Base-by-base conservation (phyloP, 35 echinoderm and acorn worm species). In the Chiridota heheva region DNA sequence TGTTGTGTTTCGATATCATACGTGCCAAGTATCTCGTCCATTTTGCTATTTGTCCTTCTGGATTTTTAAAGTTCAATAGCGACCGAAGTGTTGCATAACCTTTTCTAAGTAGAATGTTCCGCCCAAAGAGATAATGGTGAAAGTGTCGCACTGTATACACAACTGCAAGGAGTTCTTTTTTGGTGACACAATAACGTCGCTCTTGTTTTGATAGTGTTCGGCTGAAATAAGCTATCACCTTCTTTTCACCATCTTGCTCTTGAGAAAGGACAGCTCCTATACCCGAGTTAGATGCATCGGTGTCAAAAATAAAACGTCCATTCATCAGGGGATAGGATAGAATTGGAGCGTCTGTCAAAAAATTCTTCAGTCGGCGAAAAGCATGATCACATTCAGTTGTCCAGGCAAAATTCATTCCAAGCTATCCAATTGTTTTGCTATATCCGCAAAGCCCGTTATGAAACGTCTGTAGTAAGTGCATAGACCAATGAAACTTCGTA, bases 401-500 rank as follows among this genome's bases (percentile, higher is more conserved):
- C 86, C 86, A 89, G 20, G n/a, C 42, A 80, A 89, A 89, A 13
- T 12, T 38, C 25, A 7, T 36, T 36, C 49, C 47, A 83, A 59
- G 18, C 56, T 40, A 63, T 83, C 56, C 7, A 83, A 57, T 13
- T 66, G 78, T 44, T 70, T 82, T 4, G 86, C 49, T 38, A 84
- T 61, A 5, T 56, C 49, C 0, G 82, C 68, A 73, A 74, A 85
- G 5, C 48, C 69, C 13, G 40, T 49, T 20, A 89, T 74, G 42
- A 89, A 89, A 10, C 77, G 60, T 43, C 86, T 48, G 41, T 89
- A 89, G 79, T 89, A 89, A 35, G 49, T 37, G 15, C 62, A 45
- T 5, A 82, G 63, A 12, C 86, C 86, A 15, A 82, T 37, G 63
- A 88, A 88, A 58, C 86, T 81, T 44, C 86, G 60, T 34, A 88